Conservation (phyloP, 2,113 vertebrate species). For the Hippolais icterina region DNA sequence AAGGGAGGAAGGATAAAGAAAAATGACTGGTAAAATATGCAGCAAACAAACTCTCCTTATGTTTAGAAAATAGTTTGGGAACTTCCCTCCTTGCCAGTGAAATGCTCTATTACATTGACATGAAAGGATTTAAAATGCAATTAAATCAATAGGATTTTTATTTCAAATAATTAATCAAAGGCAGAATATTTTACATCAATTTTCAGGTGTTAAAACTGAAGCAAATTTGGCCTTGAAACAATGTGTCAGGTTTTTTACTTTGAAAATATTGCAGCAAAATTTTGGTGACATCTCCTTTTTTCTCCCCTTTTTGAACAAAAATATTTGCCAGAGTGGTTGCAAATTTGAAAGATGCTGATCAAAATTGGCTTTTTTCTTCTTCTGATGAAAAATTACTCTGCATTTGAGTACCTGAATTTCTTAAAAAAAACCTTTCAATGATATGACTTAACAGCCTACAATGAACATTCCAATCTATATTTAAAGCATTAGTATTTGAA, state of each 20-base stretch:
- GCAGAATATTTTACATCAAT: neutral
- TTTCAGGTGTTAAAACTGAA: neutral
- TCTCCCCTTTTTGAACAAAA: neutral
- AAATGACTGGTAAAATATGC: neutral
- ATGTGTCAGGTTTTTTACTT: neutral
- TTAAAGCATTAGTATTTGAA: neutral
- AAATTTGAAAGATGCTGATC: neutral
- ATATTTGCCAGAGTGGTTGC: neutral
- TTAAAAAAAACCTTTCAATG: rapidly evolving
- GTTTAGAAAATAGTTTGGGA: neutral
- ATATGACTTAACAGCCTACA: neutral
- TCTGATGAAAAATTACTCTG: neutral
- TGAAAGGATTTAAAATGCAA: neutral
- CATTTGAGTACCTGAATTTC: neutral
- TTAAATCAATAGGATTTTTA: neutral
- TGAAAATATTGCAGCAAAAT: neutral
- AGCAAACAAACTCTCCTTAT: neutral
- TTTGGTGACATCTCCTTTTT: neutral
- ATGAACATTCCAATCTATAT: neutral
- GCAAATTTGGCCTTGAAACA: neutral
- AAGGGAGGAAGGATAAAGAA: neutral
- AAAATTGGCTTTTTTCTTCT: neutral
- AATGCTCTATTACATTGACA: neutral
- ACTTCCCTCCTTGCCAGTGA: neutral
- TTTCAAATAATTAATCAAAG: neutral